These are phyloP conservation scores for Bambusicola thoracicus DNA, from an alignment of 2,113 vertebrate species.

Conservation along the genomic window DNA sequence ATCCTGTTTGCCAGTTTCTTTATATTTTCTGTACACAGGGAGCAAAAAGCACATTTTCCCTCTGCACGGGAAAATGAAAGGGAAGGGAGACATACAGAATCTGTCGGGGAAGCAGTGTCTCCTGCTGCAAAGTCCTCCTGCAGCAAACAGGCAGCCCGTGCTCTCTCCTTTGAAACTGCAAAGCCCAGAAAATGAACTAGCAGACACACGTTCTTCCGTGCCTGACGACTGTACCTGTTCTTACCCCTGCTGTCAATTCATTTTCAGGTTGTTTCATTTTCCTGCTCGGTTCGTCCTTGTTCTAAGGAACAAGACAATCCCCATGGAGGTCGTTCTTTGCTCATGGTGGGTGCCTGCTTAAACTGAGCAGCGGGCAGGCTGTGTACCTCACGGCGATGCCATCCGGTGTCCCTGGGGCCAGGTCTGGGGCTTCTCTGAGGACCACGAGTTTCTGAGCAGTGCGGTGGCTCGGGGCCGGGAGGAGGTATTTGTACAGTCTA, in stretches of 20 bases:
- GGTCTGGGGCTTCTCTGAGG: not conserved
- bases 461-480: not conserved
- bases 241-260: not conserved
- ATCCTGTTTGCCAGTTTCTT: not conserved
- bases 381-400: not conserved
- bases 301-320: not conserved
- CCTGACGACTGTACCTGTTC: not conserved
- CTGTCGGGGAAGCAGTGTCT: not conserved
- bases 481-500: not conserved
- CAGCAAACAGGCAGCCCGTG: constrained; percentile 26
- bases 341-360: not conserved
- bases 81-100: not conserved
- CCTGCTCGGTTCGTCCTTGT: not conserved
- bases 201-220: not conserved
- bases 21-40: not conserved
- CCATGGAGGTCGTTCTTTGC: not conserved
- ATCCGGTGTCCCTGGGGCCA: not conserved
- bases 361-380: not conserved
- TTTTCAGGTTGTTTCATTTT: not conserved
- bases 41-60: not conserved
- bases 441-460: not conserved
- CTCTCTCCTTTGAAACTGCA: not conserved
- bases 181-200: constrained; percentile 34
- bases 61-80: not conserved
- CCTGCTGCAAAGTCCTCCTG: not conserved